Base-by-base conservation (phyloP, 2,797 vertebrate genomes). In the Esox lucius region DNA sequence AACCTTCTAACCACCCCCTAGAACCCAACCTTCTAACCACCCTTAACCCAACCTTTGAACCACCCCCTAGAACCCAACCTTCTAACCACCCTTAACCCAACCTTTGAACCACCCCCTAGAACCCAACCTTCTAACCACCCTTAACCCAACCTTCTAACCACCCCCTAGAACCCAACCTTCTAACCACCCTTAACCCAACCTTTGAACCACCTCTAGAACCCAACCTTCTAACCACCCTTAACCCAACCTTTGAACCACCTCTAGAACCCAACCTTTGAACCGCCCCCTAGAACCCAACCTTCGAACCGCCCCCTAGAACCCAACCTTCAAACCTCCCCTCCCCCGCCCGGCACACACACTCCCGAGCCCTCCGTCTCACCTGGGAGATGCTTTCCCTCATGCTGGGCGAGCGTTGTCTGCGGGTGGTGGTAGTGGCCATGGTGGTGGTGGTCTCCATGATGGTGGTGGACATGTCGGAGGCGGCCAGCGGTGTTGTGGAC, bases 401-500 rank as follows among this genome's bases (percentile, higher is more conserved):
- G 74, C 96, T 98, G 74, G 97, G 96, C 2, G 97, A 98, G 68
- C 97, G 95, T 88, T 95, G 96, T 82, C 96, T 92, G 81, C 97
- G 94, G 68, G 97, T 98, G 80, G 97, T 98, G n/a, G 97, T 98
- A 64, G 97, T 97, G 70, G 97, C 97, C 93, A 97, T 98, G 70
- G 97, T 98, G 75, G 97, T 98, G 78, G 97, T 98, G 83, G 96
- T 97, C 90, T 98, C 97, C 95, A 98, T 98, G 88, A 97, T 98
- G n/a, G 97, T 98, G 84, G 97, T 97, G 77, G 97, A 98, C 94
- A 98, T 97, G 17, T 97, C 96, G 0, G 96, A 94, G 78, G 96
- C 91, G 0, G 96, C 94, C 82, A 96, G 91, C 16, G 96, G 96
- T 19, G 96, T 97, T 84, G 94, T 95, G 0, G 96, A 95, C 17